Evolutionary conservation across 2,797 vertebrate species (phyloP), one percentile per base, ranked within the genome.

Genomic region (Acipenser ruthenus): DNA sequence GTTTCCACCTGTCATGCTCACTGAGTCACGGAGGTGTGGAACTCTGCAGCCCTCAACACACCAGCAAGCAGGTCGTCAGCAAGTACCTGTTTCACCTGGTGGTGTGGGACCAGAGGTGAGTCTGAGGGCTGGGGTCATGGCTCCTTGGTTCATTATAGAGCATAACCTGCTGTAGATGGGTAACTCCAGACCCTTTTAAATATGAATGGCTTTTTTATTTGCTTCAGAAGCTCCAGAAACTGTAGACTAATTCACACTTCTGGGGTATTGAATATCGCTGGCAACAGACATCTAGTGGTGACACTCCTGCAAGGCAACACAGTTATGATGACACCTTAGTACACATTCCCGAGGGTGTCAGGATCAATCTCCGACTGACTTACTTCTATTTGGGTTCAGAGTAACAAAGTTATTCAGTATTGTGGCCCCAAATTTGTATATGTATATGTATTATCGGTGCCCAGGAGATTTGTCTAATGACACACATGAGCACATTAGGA

Each of bases 61-160:
- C 95, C 74, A 91, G 89, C 77, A 94, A 91, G 70, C 91, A 93
- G 77, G 80, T 87, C 0, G 93, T 97, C 78, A 90, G 89, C 91
- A 98, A 98, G 78, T 95, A 94, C 84, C 90, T 98, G 72, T 98
- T 97, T 78, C 95, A 98, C 80, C 93, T 97, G 81, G 93, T 97
- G 83, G 87, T 96, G 64, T 98, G 96, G 96, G 95, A 97, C 84
- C 94, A 98, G 80, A 92, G 94, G 96, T 98, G 86, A 77, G 88
- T 70, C 60, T 11, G 55, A 13, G 55, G 55, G 10, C 55, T 37
- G 37, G 37, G 37, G 37, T 37, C 37, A 37, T 9, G 52, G 52
- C 12, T 12, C 6, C 6, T 53, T 53, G 52, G 52, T 1, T 53
- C 9, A 53, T 12, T 53, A 9, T 8, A 3, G 12, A 53, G 12